Conservation (phyloP, 2,797 vertebrate species). For the Coluber constrictor region DNA sequence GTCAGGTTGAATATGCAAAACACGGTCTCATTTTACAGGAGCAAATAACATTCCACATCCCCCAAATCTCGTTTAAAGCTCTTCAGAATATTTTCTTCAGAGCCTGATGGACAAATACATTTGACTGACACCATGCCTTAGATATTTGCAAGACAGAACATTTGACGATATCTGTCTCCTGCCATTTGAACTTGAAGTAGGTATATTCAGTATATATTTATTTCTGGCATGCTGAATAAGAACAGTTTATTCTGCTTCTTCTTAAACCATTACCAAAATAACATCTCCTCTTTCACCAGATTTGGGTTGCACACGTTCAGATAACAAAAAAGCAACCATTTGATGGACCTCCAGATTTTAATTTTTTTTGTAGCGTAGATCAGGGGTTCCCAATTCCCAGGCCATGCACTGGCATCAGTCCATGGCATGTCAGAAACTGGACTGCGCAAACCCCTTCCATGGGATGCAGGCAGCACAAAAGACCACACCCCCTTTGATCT, state of each 20-base stretch:
- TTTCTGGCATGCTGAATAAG: not conserved
- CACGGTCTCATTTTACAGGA: constrained; percentile 54
- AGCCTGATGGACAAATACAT: constrained; percentile 57
- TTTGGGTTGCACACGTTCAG: not conserved
- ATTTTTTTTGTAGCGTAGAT: not conserved
- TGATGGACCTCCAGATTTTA: not conserved
- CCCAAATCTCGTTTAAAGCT: constrained; percentile 56
- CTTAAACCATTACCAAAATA: not conserved
- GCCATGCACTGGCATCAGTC: too few relatives aligned
- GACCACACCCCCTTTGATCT: too few relatives aligned
- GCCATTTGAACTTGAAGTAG: constrained; percentile 15
- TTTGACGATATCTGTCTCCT: constrained; percentile 44
- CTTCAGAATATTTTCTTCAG: constrained; percentile 43
- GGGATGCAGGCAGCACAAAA: too few relatives aligned
- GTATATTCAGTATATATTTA: constrained; percentile 12
- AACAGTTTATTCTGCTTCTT: not conserved
- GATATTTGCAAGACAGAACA: constrained; percentile 42
- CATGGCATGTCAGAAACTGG: too few relatives aligned
- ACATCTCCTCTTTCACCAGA: not conserved
- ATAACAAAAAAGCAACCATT: not conserved
- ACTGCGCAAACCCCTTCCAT: too few relatives aligned
- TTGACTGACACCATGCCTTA: constrained; percentile 54
- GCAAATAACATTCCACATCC: constrained; percentile 48
- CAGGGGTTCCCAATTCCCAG: too few relatives aligned
- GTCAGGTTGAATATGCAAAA: constrained; percentile 59